Evolutionary conservation across 1,140 invertebrate genomes (phyloP).

Genomic region (Polypedilum vanderplanki): DNA sequence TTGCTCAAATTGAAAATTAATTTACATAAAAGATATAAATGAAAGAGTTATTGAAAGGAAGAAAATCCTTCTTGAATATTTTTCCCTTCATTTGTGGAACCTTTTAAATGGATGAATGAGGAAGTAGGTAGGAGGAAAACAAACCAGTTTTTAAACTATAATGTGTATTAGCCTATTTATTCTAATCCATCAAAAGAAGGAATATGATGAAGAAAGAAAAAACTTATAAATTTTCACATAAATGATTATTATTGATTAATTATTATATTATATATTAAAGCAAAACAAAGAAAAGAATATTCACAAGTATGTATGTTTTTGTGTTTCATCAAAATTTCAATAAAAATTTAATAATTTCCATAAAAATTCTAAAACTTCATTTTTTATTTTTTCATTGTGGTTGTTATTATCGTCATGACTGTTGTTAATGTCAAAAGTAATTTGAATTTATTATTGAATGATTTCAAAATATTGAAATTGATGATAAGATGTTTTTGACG

Average conservation of each 20-base stretch:
- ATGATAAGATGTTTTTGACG: too few species aligned
- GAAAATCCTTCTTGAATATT: background rate
- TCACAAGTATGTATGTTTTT: constrained; percentile 19
- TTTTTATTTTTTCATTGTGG: too few species aligned
- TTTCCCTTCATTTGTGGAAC: background rate
- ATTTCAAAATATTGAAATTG: too few species aligned
- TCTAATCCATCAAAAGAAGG: background rate
- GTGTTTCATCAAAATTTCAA: constrained; percentile 19
- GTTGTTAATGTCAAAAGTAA: too few species aligned
- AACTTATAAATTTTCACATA: constrained; percentile 16
- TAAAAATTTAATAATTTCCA: constrained; percentile 20
- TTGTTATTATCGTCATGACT: too few species aligned
- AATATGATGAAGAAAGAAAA: background rate
- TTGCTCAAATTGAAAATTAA: background rate
- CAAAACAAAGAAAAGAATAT: constrained; percentile 1
- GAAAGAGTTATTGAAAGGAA: background rate
- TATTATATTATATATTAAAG: constrained; percentile 14
- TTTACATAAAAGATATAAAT: background rate
- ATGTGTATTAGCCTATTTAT: constrained; percentile 16
- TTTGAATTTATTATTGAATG: too few species aligned
- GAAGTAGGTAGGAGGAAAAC: background rate
- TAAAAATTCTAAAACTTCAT: background rate
- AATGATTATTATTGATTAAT: constrained; percentile 14
- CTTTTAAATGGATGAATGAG: background rate
- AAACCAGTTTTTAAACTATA: background rate